Evolutionary conservation across 2,113 vertebrate genomes (phyloP).

Genomic region (Cinclus cinclus): DNA sequence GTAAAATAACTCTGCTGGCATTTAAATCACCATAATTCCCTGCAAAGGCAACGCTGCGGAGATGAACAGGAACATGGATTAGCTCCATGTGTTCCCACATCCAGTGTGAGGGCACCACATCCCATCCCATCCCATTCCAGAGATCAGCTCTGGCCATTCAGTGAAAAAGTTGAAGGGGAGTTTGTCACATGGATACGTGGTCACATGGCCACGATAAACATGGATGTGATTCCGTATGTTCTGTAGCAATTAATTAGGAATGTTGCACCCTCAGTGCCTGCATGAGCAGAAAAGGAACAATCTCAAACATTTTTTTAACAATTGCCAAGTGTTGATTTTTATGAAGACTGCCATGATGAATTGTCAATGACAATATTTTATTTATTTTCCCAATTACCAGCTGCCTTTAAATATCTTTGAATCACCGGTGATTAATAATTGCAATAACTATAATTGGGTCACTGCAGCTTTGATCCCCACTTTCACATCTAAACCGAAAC

Average conservation of each 20-base stretch:
- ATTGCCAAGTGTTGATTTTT: neutral
- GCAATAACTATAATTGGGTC: neutral
- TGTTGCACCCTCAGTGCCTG: neutral
- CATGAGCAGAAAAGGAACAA: neutral
- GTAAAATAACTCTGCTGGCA: slow-evolving; percentile 61
- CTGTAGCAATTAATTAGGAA: neutral
- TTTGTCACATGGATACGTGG: neutral
- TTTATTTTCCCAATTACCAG: neutral
- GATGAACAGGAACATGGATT: neutral
- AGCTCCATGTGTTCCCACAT: neutral
- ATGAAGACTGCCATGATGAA: neutral
- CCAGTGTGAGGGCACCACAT: neutral
- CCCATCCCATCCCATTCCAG: neutral
- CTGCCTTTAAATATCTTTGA: neutral
- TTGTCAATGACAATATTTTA: neutral
- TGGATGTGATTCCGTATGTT: accelerated
- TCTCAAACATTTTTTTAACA: neutral
- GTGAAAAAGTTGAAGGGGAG: neutral
- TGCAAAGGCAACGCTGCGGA: neutral
- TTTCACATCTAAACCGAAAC: neutral
- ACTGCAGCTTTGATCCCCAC: neutral
- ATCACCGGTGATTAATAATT: neutral
- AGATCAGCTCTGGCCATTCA: neutral
- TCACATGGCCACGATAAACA: neutral
- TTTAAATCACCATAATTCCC: neutral